Evolutionary conservation across 1,140 invertebrate genomes (phyloP), one percentile per base, ranked within the genome.

Genomic region (Listronotus oregonensis): DNA sequence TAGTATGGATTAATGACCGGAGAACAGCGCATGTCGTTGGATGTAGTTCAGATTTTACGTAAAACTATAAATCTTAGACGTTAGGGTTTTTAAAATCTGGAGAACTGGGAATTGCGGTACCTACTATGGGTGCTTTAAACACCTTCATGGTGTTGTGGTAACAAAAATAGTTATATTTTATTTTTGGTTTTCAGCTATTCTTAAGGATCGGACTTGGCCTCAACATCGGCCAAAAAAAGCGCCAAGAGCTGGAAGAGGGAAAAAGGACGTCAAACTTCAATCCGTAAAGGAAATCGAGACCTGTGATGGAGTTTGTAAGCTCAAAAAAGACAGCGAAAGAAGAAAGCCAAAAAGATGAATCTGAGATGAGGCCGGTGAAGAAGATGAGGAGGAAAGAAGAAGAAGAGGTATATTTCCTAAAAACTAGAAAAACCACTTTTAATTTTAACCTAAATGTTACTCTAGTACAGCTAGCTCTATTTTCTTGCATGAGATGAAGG

Each of bases 161-260:
- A n/a, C n/a, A 27, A 27, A 27, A 5, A 27, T 3, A 27, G 5
- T 27, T 27, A 27, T 27, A 27, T 27, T 3, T 47, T 17, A 51
- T 37, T 61, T 37, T 67, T 43, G 37, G 50, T 52, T 37, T 85
- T 27, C 77, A 95, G 93, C 87, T 56, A 93, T 96, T 71, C 83
- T 97, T 3, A 93, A 95, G 81, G 89, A 89, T 81, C 93, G 6
- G 91, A 96, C 77, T 82, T 96, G 9, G 86, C 87, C 7, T 87
- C 87, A 37, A 90, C 91, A 71, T 93, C 93, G 10, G 89, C 92
- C 1, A 97, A 96, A 74, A 93, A 94, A 80, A 92, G 12, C 87
- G 94, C 31, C 88, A 91, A 79, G 87, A 92, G 75, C 82, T 96
- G 60, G 93, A 97, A 79, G 86, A 90, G n/a, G n/a, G 64, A 90